phyloP scores from a whole-genome alignment of 2,797 vertebrate genomes.

The Gymnoscopelus microlampas region DNA sequence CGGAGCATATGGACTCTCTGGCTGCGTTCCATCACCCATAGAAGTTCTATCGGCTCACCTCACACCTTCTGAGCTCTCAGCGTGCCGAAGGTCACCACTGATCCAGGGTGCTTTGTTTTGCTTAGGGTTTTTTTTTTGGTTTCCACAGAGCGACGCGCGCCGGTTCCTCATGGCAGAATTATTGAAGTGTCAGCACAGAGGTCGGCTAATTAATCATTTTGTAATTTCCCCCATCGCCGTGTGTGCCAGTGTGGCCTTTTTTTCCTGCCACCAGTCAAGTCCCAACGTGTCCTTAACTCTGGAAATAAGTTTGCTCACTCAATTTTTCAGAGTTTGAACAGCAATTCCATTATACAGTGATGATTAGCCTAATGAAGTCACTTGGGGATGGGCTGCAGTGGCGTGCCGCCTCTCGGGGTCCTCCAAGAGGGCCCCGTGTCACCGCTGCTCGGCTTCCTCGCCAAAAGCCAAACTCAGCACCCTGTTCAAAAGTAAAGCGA shows the following conservation, averaged over 20 bases:
- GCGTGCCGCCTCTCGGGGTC: conserved; percentile 15
- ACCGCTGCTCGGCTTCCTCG: conserved; percentile 21
- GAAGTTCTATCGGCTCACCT: neutral
- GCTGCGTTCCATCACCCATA: conserved; percentile 1
- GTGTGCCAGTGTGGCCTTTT: conserved; percentile 16
- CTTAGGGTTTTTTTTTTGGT: neutral
- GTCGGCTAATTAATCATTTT: conserved; percentile 49
- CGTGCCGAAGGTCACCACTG: conserved; percentile 16
- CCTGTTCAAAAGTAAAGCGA: conserved; percentile 9
- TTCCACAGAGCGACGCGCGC: conserved; percentile 2
- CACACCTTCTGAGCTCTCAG: neutral
- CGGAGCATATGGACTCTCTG: neutral
- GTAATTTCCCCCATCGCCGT: conserved; percentile 34
- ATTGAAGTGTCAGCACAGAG: conserved; percentile 32
- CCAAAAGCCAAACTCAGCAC: conserved; percentile 15
- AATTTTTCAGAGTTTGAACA: conserved; percentile 57
- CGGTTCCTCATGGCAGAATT: conserved; percentile 1
- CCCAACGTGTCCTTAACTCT: conserved; percentile 51
- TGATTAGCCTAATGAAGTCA: conserved; percentile 68
- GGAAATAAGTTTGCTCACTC: conserved; percentile 51
- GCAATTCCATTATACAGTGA: conserved; percentile 60
- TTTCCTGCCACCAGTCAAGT: conserved; percentile 36
- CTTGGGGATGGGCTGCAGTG: conserved; percentile 37
- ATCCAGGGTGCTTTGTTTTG: conserved; percentile 1
- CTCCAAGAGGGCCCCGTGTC: conserved; percentile 24